Percentiles rank a stretch among this genome's conserved stretches.
These are phyloP conservation scores for Perognathus longimembris DNA, from an alignment of 2,113 vertebrate genomes.

Conservation along the genomic window DNA sequence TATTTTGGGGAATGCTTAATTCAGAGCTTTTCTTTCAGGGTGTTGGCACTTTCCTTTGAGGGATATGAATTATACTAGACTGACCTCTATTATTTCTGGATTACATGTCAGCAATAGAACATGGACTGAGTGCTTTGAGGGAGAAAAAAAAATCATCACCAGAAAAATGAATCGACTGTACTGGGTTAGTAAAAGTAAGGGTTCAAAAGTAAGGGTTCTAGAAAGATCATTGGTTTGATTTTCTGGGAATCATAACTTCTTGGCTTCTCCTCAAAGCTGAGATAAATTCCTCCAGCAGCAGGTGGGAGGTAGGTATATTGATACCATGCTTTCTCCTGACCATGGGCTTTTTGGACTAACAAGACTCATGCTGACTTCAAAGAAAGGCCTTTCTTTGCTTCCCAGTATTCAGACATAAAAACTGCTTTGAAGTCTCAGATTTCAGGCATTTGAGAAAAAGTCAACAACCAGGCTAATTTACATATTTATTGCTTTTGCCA, in stretches of 20 bases:
- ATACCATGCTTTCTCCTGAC: not conserved
- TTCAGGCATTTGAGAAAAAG: constrained; percentile 47
- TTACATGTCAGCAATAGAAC: constrained; percentile 74
- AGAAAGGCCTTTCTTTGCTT: constrained; percentile 37
- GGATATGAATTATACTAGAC: constrained; percentile 70
- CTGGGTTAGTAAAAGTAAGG: constrained; percentile 55
- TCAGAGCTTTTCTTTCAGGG: constrained; percentile 73
- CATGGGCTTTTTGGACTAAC: not conserved
- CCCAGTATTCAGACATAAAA: constrained; percentile 31
- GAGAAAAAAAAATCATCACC: constrained; percentile 62
- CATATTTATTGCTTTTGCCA: constrained; percentile 10
- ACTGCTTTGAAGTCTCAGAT: constrained; percentile 49
- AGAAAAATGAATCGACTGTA: constrained; percentile 74
- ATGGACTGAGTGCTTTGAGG: constrained; percentile 74
- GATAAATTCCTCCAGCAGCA: constrained; percentile 62
- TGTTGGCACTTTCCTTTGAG: constrained; percentile 69
- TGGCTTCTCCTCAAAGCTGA: constrained; percentile 69
- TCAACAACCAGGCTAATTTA: constrained; percentile 17
- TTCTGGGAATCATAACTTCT: constrained; percentile 63
- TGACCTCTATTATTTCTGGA: constrained; percentile 79
- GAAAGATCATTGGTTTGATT: constrained; percentile 68
- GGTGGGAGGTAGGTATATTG: constrained; percentile 38
- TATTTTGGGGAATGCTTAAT: constrained; percentile 73
- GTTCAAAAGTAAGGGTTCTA: constrained; percentile 58
- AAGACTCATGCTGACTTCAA: constrained; percentile 49